Conservation (phyloP, 1,140 invertebrate species). For the Pseudomyrmex concolor region DNA sequence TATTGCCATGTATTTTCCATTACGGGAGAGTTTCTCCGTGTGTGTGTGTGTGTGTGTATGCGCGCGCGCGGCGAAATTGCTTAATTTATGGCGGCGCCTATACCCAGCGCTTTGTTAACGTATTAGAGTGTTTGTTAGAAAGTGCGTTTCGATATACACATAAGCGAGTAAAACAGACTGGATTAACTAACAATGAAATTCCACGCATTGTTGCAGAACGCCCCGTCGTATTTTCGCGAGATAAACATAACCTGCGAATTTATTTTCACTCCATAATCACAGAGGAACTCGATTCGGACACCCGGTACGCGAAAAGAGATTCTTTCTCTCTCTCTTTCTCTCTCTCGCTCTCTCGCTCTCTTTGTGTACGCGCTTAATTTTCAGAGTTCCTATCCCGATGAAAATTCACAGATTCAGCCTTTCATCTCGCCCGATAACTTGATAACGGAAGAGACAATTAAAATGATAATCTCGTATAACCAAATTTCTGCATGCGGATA, state of each 20-base stretch:
- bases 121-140: constrained; percentile 62
- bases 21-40: constrained; percentile 26
- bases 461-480: constrained; percentile 55
- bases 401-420: constrained; percentile 47
- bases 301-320: neutral
- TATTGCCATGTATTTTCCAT: constrained; percentile 58
- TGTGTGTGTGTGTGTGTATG: neutral
- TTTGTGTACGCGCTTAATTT: constrained; percentile 32
- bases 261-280: constrained; percentile 57
- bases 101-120: constrained; percentile 53
- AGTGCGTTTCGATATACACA: constrained; percentile 54
- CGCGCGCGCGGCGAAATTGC: constrained; percentile 40
- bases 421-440: constrained; percentile 31
- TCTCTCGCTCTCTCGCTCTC: too few relatives aligned
- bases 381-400: constrained; percentile 40
- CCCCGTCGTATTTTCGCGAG: constrained; percentile 44
- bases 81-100: constrained; percentile 48
- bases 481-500: constrained; percentile 37
- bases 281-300: constrained; percentile 15
- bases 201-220: constrained; percentile 46
- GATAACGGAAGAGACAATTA: constrained; percentile 51
- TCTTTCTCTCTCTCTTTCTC: too few relatives aligned
- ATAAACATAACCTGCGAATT: constrained; percentile 54
- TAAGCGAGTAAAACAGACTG: constrained; percentile 53
- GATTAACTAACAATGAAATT: constrained; percentile 60